Evolutionary conservation across 2,888 invertebrate species (phyloP).

Genomic region (Uropetala carovei): DNA sequence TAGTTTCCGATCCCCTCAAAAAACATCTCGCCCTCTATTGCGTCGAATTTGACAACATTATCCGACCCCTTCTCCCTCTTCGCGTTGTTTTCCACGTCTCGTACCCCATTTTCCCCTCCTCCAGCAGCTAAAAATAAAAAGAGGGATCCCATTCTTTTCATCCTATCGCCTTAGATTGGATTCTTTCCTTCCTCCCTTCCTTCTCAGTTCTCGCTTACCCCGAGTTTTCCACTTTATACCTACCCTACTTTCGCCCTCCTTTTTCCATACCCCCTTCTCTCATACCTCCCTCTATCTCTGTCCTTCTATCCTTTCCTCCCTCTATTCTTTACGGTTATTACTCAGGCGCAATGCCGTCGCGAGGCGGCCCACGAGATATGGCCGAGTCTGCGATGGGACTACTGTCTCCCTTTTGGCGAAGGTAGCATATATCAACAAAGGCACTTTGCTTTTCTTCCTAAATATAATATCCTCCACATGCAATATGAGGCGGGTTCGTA

Average conservation of each 20-base stretch:
- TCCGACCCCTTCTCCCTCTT: not conserved
- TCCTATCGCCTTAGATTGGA: not conserved
- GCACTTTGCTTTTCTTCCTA: not conserved
- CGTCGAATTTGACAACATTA: not conserved
- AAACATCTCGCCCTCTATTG: not conserved
- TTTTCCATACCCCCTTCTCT: not conserved
- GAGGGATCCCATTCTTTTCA: not conserved
- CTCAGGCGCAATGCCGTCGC: constrained; percentile 1
- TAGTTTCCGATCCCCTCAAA: not conserved
- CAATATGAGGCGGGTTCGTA: not conserved
- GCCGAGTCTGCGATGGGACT: not conserved
- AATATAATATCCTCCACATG: not conserved
- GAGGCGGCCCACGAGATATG: constrained; percentile 10
- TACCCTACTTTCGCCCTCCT: not conserved
- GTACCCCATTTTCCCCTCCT: not conserved
- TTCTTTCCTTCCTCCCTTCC: not conserved
- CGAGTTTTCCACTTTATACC: too few relatives aligned
- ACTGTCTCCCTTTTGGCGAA: not conserved
- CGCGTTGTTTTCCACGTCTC: not conserved
- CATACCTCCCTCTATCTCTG: not conserved
- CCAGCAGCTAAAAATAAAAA: not conserved
- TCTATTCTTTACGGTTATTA: constrained; percentile 27
- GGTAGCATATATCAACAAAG: not conserved
- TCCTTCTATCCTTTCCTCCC: not conserved
- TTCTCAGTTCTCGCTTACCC: too few relatives aligned